A percentile compares a stretch with the other conserved stretches of the same genome.
Evolutionary conservation across 2,888 invertebrate genomes (phyloP).

Genomic region (Leptothorax acervorum): DNA sequence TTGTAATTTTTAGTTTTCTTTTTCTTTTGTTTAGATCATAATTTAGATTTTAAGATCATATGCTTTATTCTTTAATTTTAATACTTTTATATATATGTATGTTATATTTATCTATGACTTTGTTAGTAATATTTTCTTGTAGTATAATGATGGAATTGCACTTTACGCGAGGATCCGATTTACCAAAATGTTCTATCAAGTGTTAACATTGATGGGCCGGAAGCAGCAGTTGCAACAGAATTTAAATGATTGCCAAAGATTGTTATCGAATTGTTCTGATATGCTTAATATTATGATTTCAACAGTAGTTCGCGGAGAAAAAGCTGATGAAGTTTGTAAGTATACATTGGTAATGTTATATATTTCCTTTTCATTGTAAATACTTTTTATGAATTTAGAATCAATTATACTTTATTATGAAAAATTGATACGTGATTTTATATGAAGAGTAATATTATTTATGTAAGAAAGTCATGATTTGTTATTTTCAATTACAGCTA

Average conservation of each 20-base stretch:
- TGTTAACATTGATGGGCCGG: constrained; percentile 90
- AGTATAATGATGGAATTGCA: constrained; percentile 89
- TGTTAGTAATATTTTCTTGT: constrained; percentile 63
- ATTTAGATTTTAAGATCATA: background rate
- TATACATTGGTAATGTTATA: constrained; percentile 57
- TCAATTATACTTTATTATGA: background rate
- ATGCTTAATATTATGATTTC: constrained; percentile 93
- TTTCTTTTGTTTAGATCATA: background rate
- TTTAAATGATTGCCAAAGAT: constrained; percentile 92
- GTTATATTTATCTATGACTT: background rate
- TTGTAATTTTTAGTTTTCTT: background rate
- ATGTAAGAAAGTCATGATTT: constrained; percentile 7
- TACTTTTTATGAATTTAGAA: background rate
- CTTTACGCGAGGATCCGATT: constrained; percentile 94
- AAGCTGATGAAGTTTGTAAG: constrained; percentile 89
- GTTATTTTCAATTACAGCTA: constrained; percentile 86
- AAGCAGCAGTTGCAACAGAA: constrained; percentile 89
- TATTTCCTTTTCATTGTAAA: background rate
- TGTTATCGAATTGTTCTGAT: constrained; percentile 93
- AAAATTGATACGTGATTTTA: constrained; percentile 41
- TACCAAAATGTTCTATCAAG: constrained; percentile 94
- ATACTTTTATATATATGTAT: background rate
- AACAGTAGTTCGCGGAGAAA: constrained; percentile 91
- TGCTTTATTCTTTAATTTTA: constrained; percentile 30
- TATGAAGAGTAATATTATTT: constrained; percentile 20